A percentile compares a stretch with the other conserved stretches of the same genome.
Evolutionary conservation across 2,797 vertebrate genomes (phyloP).

Genomic region (Limosa lapponica): DNA sequence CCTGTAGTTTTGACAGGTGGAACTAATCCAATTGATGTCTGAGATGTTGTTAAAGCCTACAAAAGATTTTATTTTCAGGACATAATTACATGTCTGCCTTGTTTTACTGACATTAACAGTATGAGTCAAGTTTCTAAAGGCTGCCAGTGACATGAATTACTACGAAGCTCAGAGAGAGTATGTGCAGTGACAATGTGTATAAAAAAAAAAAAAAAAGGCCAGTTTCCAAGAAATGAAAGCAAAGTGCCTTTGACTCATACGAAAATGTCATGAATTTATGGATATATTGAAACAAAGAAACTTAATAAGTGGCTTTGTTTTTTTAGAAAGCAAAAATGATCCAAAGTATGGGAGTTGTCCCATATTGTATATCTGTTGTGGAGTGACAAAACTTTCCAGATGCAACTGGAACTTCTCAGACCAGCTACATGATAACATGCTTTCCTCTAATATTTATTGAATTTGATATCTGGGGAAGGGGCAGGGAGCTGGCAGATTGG

Average conservation of each 20-base stretch:
- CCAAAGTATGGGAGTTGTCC: background rate
- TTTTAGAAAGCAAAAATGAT: background rate
- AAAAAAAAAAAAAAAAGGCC: background rate
- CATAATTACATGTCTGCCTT: background rate
- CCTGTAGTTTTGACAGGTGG: background rate
- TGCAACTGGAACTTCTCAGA: background rate
- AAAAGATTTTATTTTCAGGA: constrained; percentile 26
- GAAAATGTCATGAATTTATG: background rate
- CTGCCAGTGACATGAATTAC: constrained; percentile 3
- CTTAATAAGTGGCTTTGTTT: background rate
- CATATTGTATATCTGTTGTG: background rate
- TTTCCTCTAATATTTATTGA: background rate
- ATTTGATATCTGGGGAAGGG: background rate
- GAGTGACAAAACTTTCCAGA: background rate
- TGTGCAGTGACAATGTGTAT: background rate
- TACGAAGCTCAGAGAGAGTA: background rate
- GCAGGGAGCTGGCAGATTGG: background rate
- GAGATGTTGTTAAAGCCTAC: background rate
- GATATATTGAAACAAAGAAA: background rate
- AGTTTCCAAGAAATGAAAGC: background rate
- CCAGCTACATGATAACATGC: background rate
- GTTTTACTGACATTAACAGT: background rate
- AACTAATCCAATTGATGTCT: background rate
- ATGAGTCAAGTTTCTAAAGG: background rate
- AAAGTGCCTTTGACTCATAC: background rate